Conservation (phyloP, 2,113 vertebrate species). For the Ploceus nigricollis region DNA sequence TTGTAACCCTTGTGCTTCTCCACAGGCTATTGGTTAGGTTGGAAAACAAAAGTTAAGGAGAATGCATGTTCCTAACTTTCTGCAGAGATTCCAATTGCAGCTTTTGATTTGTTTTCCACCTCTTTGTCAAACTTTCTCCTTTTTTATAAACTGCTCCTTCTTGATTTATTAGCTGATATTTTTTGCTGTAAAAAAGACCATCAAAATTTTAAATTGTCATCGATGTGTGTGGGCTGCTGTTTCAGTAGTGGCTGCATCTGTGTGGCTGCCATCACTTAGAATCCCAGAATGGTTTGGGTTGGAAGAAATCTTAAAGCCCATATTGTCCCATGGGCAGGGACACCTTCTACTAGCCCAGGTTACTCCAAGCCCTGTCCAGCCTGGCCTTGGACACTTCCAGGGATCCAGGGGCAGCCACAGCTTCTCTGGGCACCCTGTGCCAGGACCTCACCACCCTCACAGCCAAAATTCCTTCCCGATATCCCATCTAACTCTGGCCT, state of each 20-base stretch:
- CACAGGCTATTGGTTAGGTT: fast-evolving
- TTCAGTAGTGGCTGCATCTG: not conserved
- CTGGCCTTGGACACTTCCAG: not conserved
- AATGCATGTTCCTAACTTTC: fast-evolving
- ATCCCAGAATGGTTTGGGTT: not conserved
- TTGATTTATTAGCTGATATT: not conserved
- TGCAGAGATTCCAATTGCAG: not conserved
- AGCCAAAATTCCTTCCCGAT: not conserved
- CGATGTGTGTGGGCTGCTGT: fast-evolving
- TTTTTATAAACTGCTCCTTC: not conserved
- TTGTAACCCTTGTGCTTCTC: not conserved
- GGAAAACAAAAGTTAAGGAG: not conserved
- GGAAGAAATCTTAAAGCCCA: not conserved
- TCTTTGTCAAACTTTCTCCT: not conserved
- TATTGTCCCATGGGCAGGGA: fast-evolving
- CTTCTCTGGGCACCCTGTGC: not conserved
- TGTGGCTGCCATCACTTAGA: not conserved
- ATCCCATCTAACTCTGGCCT: not conserved
- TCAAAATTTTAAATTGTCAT: not conserved
- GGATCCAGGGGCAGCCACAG: not conserved
- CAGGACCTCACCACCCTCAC: not conserved
- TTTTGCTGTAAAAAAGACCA: not conserved
- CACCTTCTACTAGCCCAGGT: fast-evolving
- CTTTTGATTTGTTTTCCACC: not conserved
- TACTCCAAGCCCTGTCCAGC: fast-evolving